phyloP scores from a whole-genome alignment of 1,140 invertebrate genomes.

The Apis dorsata region DNA sequence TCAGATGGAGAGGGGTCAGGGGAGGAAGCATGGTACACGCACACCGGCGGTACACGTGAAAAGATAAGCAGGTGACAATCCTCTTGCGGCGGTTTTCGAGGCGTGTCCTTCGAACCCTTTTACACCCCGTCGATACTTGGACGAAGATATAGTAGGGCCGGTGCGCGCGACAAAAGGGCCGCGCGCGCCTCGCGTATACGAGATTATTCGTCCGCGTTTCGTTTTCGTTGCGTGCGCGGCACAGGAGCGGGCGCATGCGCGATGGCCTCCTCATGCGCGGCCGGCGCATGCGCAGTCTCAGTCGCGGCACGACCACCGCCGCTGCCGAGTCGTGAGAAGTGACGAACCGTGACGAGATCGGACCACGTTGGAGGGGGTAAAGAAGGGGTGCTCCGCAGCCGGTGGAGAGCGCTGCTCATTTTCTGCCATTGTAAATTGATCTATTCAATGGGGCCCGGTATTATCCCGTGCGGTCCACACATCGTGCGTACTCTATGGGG shows the following conservation, averaged over 20 bases:
- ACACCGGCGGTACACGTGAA: slow-evolving; percentile 36
- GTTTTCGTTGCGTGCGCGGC: slow-evolving; percentile 57
- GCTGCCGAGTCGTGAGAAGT: slow-evolving; percentile 56
- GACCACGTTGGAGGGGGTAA: slow-evolving; percentile 19
- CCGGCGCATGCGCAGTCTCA: slow-evolving; percentile 48
- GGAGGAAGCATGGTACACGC: slow-evolving; percentile 48
- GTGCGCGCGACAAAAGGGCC: slow-evolving; percentile 70
- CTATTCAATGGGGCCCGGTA: slow-evolving; percentile 77
- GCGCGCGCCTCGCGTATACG: slow-evolving; percentile 63
- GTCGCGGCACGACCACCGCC: slow-evolving; percentile 47
- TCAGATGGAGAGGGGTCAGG: not conserved
- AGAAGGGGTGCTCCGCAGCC: slow-evolving; percentile 28
- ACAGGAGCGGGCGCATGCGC: slow-evolving; percentile 38
- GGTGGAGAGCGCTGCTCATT: slow-evolving; percentile 71
- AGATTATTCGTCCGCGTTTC: slow-evolving; percentile 71
- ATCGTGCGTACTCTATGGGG: slow-evolving; percentile 64
- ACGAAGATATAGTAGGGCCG: slow-evolving; percentile 66
- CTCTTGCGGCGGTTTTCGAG: slow-evolving; percentile 76
- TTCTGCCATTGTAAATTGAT: slow-evolving; percentile 79
- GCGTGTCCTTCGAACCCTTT: slow-evolving; percentile 64
- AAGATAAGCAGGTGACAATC: slow-evolving; percentile 79
- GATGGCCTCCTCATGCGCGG: not conserved
- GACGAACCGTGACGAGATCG: slow-evolving; percentile 47
- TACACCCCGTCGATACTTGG: slow-evolving; percentile 44
- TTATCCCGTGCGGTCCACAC: slow-evolving; percentile 64